Base-by-base conservation (phyloP, 1,140 invertebrate species). In the Ephestia elutella region DNA sequence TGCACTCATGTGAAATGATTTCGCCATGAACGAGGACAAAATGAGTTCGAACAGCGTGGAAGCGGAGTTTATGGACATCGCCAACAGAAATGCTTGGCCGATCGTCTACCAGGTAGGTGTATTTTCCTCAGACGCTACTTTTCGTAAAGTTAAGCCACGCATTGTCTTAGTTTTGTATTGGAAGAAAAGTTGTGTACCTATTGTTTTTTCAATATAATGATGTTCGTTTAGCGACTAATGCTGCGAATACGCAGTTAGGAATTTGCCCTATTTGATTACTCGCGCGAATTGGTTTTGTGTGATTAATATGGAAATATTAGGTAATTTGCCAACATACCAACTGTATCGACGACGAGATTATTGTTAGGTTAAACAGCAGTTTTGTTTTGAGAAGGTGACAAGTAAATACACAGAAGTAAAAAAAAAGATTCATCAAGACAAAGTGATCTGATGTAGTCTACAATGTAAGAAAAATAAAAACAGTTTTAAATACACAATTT, bases 11-110 rank as follows among this genome's bases (percentile, higher is more conserved):
- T 74, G 74, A 72, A 76, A 79, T 78, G 76, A 66, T 67, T 70
- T 55, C 62, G 65, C 54, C 65, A 77, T 78, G 71, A 76, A 73
- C 68, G 70, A 70, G 49, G 68, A 73, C 56, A 83, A 76, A 66
- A 80, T 80, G 73, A 73, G 59, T 75, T 61, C 69, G 19, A 83
- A 89, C 63, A 91, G 90, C 75, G 89, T 94, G 61, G 93, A 94
- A 86, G 89, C 89, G 4, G 93, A 94, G 86, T 94, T 92, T 80
- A 87, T 89, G 63, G 90, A 93, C 68, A 91, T 94, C 74, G 91
- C 91, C 64, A 86, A 88, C 35, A 91, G 90, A 65, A 90, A 90
- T 75, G 91, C 90, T 59, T 95, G 93, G 93, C 72, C 89, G 50
- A 78, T 89, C 25, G 85, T 91, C 67, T 94, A 92, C 81, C 92